Conservation (phyloP, 2,113 vertebrate genomes). For the Hippocampus comes region DNA sequence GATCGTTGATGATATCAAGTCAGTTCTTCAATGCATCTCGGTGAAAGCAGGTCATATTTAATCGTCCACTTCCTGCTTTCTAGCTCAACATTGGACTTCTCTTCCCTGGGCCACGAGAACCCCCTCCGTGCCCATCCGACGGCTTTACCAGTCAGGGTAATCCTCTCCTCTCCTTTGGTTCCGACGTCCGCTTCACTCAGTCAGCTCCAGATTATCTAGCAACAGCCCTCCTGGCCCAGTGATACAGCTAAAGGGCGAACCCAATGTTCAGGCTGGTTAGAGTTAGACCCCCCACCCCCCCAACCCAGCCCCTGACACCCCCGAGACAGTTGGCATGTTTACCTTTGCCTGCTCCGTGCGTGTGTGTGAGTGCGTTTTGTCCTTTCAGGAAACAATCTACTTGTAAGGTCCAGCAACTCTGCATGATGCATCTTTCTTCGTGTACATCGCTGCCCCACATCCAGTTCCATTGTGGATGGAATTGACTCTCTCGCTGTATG, state of each 20-base stretch:
- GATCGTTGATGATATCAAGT: background rate
- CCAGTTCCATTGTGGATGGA: background rate
- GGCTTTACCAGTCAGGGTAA: conserved; percentile 57
- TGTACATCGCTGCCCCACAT: background rate
- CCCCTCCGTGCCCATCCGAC: conserved; percentile 10
- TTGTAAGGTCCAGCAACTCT: background rate
- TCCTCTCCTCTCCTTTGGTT: conserved; percentile 62
- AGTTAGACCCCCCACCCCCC: conserved; percentile 18
- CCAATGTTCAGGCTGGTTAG: conserved; percentile 32
- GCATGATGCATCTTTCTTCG: background rate
- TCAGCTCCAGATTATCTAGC: conserved; percentile 57
- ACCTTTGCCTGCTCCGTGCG: conserved; percentile 13
- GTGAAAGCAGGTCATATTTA: conserved; percentile 18
- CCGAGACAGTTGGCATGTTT: conserved; percentile 16
- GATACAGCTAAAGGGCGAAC: conserved; percentile 41
- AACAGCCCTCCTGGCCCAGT: conserved; percentile 38
- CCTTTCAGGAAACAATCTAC: background rate
- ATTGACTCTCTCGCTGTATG: background rate
- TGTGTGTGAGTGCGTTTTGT: background rate
- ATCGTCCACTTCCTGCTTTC: conserved; percentile 38
- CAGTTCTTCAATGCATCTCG: background rate
- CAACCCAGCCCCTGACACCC: background rate
- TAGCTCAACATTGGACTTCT: conserved; percentile 26
- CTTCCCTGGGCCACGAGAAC: conserved; percentile 32
- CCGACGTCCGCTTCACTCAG: conserved; percentile 62